A percentile compares a stretch with the other conserved stretches of the same genome.
Conservation (phyloP, 2,113 vertebrate species). For the Crotalus viridis region DNA sequence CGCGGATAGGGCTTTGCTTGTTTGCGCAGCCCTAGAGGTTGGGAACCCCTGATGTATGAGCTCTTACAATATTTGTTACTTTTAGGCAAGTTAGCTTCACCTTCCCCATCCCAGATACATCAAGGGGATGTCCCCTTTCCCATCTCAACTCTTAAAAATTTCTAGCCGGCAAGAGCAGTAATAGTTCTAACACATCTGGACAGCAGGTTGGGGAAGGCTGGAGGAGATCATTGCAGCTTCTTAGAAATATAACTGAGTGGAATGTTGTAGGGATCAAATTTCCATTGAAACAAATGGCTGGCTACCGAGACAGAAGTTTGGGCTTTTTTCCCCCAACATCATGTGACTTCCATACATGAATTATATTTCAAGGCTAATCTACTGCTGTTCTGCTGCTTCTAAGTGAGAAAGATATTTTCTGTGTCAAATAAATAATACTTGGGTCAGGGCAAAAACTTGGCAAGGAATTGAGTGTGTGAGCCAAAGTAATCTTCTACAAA, state of each 20-base stretch:
- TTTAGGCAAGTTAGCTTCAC: neutral
- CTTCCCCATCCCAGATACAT: neutral
- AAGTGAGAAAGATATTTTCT: constrained; percentile 2
- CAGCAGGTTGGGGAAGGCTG: neutral
- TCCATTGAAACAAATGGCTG: neutral
- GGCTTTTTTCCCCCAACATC: neutral
- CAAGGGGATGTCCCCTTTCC: neutral
- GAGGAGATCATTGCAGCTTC: neutral
- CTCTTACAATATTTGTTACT: neutral
- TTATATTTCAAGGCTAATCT: neutral
- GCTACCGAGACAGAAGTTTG: neutral
- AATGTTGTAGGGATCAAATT: neutral
- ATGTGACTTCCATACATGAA: neutral
- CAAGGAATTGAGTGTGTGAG: neutral
- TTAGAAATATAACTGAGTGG: neutral
- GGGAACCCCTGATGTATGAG: neutral
- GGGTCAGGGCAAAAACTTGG: constrained; percentile 29
- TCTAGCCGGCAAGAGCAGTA: neutral
- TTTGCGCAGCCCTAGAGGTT: no score
- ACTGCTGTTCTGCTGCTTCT: neutral
- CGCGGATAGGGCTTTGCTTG: no score
- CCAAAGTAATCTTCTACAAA: constrained; percentile 19
- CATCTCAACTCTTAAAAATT: neutral
- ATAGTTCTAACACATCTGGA: neutral
- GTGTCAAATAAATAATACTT: constrained; percentile 30